Conservation (phyloP, 2,113 vertebrate genomes). For the Blennius ocellaris region DNA sequence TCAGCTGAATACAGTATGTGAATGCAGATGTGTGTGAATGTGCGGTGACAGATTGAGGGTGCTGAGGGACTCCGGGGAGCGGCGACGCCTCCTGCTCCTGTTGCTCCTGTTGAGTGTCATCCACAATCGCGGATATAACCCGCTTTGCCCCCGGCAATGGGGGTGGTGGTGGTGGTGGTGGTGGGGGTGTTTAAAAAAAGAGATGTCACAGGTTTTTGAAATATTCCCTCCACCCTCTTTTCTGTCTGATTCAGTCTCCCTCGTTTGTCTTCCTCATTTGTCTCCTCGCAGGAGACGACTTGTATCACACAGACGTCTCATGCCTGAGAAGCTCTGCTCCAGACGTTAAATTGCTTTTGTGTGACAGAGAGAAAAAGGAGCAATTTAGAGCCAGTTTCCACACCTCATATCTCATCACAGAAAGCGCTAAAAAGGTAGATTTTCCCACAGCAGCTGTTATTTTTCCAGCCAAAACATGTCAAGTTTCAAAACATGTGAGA, state of each 20-base stretch:
- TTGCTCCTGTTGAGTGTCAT: conserved; percentile 37
- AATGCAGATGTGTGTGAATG: conserved; percentile 10
- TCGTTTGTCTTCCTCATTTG: conserved; percentile 57
- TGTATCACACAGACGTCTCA: conserved; percentile 47
- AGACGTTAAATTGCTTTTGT: conserved; percentile 55
- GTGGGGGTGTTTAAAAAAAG: neutral
- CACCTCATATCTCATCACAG: conserved; percentile 48
- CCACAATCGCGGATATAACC: conserved; percentile 6
- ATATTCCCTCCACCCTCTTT: conserved; percentile 32
- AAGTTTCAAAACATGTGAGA: neutral
- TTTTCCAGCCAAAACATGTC: conserved; percentile 14
- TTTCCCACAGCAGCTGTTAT: neutral
- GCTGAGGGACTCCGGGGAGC: conserved; percentile 45
- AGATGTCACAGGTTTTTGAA: conserved; percentile 25
- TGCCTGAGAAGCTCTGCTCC: conserved; percentile 42
- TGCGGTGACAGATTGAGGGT: conserved; percentile 68
- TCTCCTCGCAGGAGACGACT: conserved; percentile 38
- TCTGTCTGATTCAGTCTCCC: conserved; percentile 20
- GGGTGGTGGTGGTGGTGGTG: too few species aligned
- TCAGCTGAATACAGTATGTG: neutral
- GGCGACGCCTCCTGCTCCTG: conserved; percentile 36
- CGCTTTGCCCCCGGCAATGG: conserved; percentile 26
- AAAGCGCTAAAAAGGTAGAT: conserved; percentile 26
- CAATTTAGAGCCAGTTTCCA: conserved; percentile 53
- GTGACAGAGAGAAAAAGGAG: conserved; percentile 61